Conservation (phyloP, 1,140 invertebrate genomes). For the Drosophila watanabei region DNA sequence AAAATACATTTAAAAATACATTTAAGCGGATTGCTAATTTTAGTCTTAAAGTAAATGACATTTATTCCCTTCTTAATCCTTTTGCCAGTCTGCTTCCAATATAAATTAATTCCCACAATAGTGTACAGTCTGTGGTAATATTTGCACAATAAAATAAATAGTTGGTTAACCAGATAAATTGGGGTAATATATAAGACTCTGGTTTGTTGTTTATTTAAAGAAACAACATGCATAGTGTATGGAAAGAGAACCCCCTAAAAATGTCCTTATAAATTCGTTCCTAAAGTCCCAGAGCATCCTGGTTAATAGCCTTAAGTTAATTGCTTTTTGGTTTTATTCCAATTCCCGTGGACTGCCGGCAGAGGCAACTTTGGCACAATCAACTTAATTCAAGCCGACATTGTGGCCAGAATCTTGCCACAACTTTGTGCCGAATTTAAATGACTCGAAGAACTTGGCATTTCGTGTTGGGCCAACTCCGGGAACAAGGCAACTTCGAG, state of each 20-base stretch:
- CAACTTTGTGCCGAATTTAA: constrained; percentile 48
- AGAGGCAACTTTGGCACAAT: constrained; percentile 29
- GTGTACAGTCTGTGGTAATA: neutral
- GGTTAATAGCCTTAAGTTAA: constrained; percentile 47
- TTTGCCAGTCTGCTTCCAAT: neutral
- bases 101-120: neutral
- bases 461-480: constrained; percentile 38
- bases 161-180: constrained; percentile 12
- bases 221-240: neutral
- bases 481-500: constrained; percentile 21
- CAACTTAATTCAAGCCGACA: constrained; percentile 37
- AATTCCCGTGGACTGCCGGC: constrained; percentile 6
- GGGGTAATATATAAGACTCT: neutral
- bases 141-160: constrained; percentile 16
- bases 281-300: constrained; percentile 11
- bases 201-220: neutral
- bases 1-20: neutral
- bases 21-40: neutral
- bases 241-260: neutral
- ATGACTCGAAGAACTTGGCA: constrained; percentile 36
- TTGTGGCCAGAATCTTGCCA: constrained; percentile 18
- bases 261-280: neutral
- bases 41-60: neutral
- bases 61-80: neutral
- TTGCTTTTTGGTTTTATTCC: constrained; percentile 38